Percentiles rank a stretch among this genome's conserved stretches.
phyloP scores from a whole-genome alignment of 2,888 invertebrate genomes.

The Ellobium chinense region DNA sequence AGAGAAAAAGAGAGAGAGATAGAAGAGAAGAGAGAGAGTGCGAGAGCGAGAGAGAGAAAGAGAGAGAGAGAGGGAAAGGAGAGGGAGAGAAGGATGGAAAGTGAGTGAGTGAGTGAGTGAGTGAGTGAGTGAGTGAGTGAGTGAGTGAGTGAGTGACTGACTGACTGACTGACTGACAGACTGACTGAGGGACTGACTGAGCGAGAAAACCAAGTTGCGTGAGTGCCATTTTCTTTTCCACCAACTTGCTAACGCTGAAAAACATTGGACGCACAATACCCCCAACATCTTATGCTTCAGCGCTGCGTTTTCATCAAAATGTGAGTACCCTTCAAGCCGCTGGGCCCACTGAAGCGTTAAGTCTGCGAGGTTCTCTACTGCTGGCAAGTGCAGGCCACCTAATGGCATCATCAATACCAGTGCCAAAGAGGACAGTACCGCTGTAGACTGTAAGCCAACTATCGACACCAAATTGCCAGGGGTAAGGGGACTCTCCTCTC shows the following conservation, averaged over 20 bases:
- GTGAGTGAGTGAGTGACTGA: background rate
- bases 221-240: too few species aligned
- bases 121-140: constrained; percentile 12
- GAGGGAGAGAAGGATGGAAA: background rate
- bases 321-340: background rate
- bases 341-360: constrained; percentile 16
- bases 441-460: constrained; percentile 29
- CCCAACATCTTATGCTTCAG: background rate
- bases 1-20: background rate
- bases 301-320: background rate
- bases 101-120: background rate
- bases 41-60: background rate
- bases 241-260: too few species aligned
- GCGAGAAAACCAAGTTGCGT: too few species aligned
- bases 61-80: constrained; percentile 6
- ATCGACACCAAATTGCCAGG: constrained; percentile 31
- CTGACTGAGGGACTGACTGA: too few species aligned
- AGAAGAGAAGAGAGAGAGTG: background rate
- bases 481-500: background rate
- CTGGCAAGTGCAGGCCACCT: constrained; percentile 27
- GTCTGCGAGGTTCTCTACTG: constrained; percentile 26
- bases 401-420: constrained; percentile 33
- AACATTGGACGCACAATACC: too few species aligned
- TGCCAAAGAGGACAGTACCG: constrained; percentile 10
- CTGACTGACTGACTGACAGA: background rate